These are phyloP conservation scores for Macrocentrus cingulum DNA, from an alignment of 1,140 invertebrate genomes.

Conservation along the genomic window DNA sequence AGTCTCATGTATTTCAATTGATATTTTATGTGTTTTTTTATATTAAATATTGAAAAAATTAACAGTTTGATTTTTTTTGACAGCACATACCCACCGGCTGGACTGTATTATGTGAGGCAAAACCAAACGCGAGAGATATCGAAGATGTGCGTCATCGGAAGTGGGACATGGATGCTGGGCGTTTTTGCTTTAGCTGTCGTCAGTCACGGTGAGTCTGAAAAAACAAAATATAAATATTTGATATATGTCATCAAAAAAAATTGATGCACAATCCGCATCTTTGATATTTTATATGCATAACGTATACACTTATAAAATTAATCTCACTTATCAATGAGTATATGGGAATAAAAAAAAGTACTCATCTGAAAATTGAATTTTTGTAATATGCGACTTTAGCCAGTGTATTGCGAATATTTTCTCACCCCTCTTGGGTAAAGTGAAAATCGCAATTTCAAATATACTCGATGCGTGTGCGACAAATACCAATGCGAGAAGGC, in stretches of 20 bases:
- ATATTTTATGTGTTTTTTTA: neutral
- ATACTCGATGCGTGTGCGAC: too few species aligned
- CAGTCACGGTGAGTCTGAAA: constrained; percentile 44
- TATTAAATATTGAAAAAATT: neutral
- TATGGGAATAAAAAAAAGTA: neutral
- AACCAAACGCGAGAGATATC: constrained; percentile 30
- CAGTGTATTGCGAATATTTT: too few species aligned
- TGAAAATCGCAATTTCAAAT: neutral
- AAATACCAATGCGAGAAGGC: too few species aligned
- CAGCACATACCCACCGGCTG: constrained; percentile 29
- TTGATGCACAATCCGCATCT: neutral
- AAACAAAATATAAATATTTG: neutral
- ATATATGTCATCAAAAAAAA: neutral
- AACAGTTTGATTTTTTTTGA: constrained; percentile 13
- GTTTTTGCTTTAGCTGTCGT: constrained; percentile 43
- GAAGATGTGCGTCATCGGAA: constrained; percentile 46
- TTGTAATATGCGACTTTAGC: neutral
- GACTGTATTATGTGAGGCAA: constrained; percentile 46
- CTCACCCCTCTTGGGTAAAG: neutral
- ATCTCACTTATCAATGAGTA: neutral
- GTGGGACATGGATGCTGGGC: constrained; percentile 42
- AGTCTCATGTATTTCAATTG: too few species aligned
- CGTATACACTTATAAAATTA: too few species aligned
- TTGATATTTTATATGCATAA: neutral
- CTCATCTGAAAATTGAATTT: constrained; percentile 9